phyloP scores from a whole-genome alignment of 1,140 invertebrate species.

The Pseudachorutes palmiensis region DNA sequence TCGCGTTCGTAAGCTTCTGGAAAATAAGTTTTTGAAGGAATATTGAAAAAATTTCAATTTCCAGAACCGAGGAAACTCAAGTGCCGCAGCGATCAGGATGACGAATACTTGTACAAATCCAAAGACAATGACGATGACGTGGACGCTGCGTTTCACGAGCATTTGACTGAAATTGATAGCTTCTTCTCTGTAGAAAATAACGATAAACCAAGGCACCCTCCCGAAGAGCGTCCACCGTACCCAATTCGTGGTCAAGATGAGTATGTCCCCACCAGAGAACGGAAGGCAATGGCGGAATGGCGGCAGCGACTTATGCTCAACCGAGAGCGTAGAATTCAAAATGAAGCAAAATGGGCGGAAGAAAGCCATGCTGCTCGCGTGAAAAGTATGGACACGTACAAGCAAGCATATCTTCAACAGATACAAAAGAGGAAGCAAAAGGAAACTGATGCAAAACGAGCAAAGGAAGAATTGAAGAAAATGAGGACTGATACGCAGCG shows the following conservation, averaged over 20 bases:
- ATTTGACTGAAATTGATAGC: not conserved
- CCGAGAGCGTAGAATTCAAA: not conserved
- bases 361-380: not conserved
- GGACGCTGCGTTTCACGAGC: not conserved
- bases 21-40: not conserved
- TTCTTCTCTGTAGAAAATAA: not conserved
- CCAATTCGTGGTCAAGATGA: not conserved
- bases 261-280: not conserved
- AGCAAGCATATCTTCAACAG: not conserved
- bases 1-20: not conserved
- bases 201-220: not conserved
- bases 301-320: not conserved
- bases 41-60: conserved; percentile 1
- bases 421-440: not conserved
- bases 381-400: not conserved
- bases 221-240: not conserved
- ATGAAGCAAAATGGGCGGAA: not conserved
- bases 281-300: not conserved
- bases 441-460: not conserved
- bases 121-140: not conserved
- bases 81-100: not conserved
- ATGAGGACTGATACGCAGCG: not conserved
- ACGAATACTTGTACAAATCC: not conserved
- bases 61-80: not conserved
- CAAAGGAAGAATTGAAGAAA: conserved; percentile 3